These are phyloP conservation scores for Drosophila eugracilis DNA, from an alignment of 1,140 invertebrate genomes.

Conservation along the genomic window DNA sequence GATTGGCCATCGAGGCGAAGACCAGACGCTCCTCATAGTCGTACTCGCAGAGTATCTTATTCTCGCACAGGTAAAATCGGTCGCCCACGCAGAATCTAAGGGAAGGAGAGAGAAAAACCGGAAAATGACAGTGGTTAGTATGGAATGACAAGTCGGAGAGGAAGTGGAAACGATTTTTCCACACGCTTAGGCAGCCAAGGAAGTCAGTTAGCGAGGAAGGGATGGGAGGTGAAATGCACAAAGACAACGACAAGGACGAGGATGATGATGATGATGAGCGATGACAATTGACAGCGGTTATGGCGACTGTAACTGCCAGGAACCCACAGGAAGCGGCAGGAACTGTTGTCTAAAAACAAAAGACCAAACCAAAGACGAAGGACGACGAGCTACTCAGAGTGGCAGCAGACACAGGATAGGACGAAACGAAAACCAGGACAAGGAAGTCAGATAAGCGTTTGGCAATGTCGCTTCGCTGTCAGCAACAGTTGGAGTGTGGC, in stretches of 20 bases:
- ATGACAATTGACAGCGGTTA: slow-evolving; percentile 74
- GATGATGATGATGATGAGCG: slow-evolving; percentile 1
- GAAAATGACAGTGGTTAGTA: background rate
- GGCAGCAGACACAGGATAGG: background rate
- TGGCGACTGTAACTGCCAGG: slow-evolving; percentile 23
- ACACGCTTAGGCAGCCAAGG: slow-evolving; percentile 59
- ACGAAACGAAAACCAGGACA: background rate
- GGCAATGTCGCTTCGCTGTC: slow-evolving; percentile 18
- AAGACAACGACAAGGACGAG: slow-evolving; percentile 26
- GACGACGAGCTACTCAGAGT: slow-evolving; percentile 14
- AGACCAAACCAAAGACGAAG: slow-evolving; percentile 5
- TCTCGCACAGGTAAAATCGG: slow-evolving; percentile 97
- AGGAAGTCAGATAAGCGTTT: slow-evolving; percentile 74
- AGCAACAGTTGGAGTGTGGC: slow-evolving; percentile 12
- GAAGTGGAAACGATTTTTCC: slow-evolving; percentile 84
- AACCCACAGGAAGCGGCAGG: background rate
- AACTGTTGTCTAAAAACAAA: slow-evolving; percentile 46
- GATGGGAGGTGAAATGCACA: slow-evolving; percentile 3
- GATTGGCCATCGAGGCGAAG: slow-evolving; percentile 96
- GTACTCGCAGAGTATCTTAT: slow-evolving; percentile 98
- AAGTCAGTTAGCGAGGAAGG: too few relatives aligned
- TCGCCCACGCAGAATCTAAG: slow-evolving; percentile 98
- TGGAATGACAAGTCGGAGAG: slow-evolving; percentile 16
- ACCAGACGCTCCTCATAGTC: slow-evolving; percentile 97
- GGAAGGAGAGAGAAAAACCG: slow-evolving; percentile 55